Base-by-base conservation (phyloP, 2,888 invertebrate genomes). In the Cheilosia soror region DNA sequence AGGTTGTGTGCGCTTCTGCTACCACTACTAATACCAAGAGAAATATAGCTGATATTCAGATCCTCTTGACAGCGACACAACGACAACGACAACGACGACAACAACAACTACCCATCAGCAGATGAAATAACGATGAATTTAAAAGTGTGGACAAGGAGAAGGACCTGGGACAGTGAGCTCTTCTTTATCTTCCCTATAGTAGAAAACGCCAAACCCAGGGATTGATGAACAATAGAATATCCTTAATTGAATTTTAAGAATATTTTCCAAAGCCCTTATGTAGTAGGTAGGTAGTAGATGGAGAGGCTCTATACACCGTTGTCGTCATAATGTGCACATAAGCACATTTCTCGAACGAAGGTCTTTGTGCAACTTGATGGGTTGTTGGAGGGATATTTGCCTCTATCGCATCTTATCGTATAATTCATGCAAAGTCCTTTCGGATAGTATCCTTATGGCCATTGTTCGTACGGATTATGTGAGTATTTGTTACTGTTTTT, bases 171-270 rank as follows among this genome's bases (percentile, higher is more conserved):
- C 60, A 60, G 33, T 62, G n/a, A n/a, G 51, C 27, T 63, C 51
- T 29, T 65, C 25, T 40, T 25, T 69, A 51, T 53, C 51, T 13
- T 25, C 2, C 15, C 29, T 51, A 55, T 31, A 1, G 27, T 29
- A 51, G 51, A 62, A 76, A 76, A 85, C 76, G 81, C 76, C 76
- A 85, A 85, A 81, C 81, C 66, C 85, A 85, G 71, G 85, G 76
- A 81, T 85, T 81, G 85, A 85, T 81, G 85, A 85, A 85, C 85
- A 85, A 85, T 85, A 42, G 85, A 76, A 85, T 76, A 85, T 85
- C 66, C 81, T 85, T 85, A 85, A 85, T 85, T 85, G 85, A 85
- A 85, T 85, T 85, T 85, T 85, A 81, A 85, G 81, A 81, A 85
- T 85, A 85, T 85, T 85, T 85, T 77, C 81, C 62, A 85, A 81